Percentiles rank a stretch among this genome's conserved stretches.
Evolutionary conservation across 2,888 invertebrate species (phyloP).

Genomic region (Sinhomidia bicolor): DNA sequence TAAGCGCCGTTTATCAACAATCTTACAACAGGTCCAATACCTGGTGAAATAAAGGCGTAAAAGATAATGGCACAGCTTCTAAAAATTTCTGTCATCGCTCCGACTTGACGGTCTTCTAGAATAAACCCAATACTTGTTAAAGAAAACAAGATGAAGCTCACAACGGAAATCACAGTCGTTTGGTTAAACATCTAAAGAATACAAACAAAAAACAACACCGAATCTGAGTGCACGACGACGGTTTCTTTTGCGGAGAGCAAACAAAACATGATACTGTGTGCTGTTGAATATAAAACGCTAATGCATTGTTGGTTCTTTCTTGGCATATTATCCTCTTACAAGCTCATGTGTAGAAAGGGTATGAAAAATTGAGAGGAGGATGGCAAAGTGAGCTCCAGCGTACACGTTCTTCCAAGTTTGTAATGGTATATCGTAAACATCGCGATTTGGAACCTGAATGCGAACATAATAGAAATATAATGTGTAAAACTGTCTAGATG

Average conservation of each 20-base stretch:
- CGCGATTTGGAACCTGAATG: slow-evolving; percentile 85
- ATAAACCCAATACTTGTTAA: slow-evolving; percentile 88
- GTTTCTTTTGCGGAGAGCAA: not conserved
- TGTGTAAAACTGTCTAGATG: not conserved
- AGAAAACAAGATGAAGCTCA: slow-evolving; percentile 86
- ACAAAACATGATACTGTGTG: not conserved
- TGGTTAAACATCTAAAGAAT: slow-evolving; percentile 85
- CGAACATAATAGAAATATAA: slow-evolving; percentile 4
- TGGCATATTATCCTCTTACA: slow-evolving; percentile 82
- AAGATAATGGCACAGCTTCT: slow-evolving; percentile 51
- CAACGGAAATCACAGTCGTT: slow-evolving; percentile 84
- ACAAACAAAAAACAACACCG: not conserved
- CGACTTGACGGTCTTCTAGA: slow-evolving; percentile 81
- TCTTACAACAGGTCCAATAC: slow-evolving; percentile 22
- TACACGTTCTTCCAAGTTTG: slow-evolving; percentile 88
- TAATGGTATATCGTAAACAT: slow-evolving; percentile 87
- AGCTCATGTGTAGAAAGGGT: slow-evolving; percentile 85
- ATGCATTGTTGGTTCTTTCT: not conserved
- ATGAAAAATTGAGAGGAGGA: slow-evolving; percentile 87
- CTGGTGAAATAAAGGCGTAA: slow-evolving; percentile 48
- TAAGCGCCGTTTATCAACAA: slow-evolving; percentile 57
- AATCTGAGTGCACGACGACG: not conserved
- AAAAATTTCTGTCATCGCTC: slow-evolving; percentile 69
- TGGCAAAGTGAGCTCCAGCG: slow-evolving; percentile 86
- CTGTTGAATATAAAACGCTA: not conserved